Conservation (phyloP, 1,140 invertebrate genomes). For the Aphaenogaster rudis region DNA sequence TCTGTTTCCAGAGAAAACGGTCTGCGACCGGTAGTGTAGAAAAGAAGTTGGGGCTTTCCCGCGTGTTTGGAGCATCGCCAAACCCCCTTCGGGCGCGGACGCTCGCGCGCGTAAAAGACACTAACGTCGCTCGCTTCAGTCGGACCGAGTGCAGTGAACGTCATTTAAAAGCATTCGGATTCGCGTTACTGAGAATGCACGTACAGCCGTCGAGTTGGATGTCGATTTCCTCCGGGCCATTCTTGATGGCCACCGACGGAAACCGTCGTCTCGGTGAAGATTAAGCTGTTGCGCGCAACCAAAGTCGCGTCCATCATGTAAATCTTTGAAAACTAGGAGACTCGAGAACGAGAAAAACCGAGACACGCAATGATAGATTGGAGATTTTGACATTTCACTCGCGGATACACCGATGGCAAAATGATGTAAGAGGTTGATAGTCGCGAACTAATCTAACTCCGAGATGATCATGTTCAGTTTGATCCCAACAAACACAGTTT, state of each 20-base stretch:
- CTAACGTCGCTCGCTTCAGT: slow-evolving; percentile 3
- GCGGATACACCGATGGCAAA: no score
- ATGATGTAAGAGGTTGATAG: background rate
- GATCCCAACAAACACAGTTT: no score
- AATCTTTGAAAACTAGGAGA: background rate
- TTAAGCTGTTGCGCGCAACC: slow-evolving; percentile 29
- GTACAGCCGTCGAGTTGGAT: slow-evolving; percentile 21
- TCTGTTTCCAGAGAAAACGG: slow-evolving; percentile 19
- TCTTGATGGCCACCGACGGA: background rate
- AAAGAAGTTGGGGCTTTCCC: slow-evolving; percentile 5
- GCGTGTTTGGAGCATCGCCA: slow-evolving; percentile 51
- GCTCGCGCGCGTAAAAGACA: slow-evolving; percentile 32
- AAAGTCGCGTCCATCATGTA: slow-evolving; percentile 3
- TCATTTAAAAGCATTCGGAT: slow-evolving; percentile 64
- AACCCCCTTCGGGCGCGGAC: slow-evolving; percentile 6
- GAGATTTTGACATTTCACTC: background rate
- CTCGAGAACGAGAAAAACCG: background rate
- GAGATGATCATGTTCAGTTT: background rate
- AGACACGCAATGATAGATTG: background rate
- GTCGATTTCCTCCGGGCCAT: slow-evolving; percentile 38
- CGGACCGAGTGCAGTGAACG: slow-evolving; percentile 24
- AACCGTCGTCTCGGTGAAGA: slow-evolving; percentile 17
- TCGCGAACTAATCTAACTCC: slow-evolving; percentile 12
- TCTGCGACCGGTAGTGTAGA: background rate
- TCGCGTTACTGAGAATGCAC: slow-evolving; percentile 48